These are phyloP conservation scores for Bradysia coprophila DNA, from an alignment of 1,140 invertebrate genomes.

Conservation along the genomic window DNA sequence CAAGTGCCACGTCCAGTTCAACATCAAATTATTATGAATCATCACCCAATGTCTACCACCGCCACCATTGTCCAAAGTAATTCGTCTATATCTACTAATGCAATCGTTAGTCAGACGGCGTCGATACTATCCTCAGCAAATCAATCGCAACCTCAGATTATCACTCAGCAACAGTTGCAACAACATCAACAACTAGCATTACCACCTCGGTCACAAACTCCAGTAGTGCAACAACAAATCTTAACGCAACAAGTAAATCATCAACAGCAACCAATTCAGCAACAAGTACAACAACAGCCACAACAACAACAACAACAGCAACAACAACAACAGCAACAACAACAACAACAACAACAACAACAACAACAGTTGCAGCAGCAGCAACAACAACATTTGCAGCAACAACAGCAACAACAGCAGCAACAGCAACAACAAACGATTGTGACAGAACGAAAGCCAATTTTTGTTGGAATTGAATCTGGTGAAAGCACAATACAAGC, in stretches of 20 bases:
- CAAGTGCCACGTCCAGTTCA: conserved; percentile 19
- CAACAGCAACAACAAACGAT: neutral
- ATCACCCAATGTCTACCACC: conserved; percentile 1
- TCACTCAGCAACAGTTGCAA: neutral
- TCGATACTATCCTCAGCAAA: neutral
- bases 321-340: neutral
- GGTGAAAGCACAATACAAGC: neutral
- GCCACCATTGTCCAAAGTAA: neutral
- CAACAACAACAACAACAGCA: neutral
- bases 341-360: neutral
- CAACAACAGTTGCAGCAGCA: neutral
- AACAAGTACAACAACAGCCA: conserved; percentile 5
- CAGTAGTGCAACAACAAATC: neutral
- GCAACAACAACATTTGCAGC: neutral
- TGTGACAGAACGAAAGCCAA: too few relatives aligned
- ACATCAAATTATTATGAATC: conserved; percentile 18
- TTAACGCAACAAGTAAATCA: conserved; percentile 1
- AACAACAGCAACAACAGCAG: conserved; percentile 5
- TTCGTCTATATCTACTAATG: conserved; percentile 4
- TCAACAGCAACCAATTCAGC: conserved; percentile 4
- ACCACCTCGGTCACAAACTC: neutral
- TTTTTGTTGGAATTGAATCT: too few relatives aligned
- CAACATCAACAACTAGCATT: neutral
- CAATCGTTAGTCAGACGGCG: neutral
- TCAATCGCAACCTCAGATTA: conserved; percentile 3